These are phyloP conservation scores for Himalopsyche kuldschensis DNA, from an alignment of 2,888 invertebrate species.

Conservation along the genomic window DNA sequence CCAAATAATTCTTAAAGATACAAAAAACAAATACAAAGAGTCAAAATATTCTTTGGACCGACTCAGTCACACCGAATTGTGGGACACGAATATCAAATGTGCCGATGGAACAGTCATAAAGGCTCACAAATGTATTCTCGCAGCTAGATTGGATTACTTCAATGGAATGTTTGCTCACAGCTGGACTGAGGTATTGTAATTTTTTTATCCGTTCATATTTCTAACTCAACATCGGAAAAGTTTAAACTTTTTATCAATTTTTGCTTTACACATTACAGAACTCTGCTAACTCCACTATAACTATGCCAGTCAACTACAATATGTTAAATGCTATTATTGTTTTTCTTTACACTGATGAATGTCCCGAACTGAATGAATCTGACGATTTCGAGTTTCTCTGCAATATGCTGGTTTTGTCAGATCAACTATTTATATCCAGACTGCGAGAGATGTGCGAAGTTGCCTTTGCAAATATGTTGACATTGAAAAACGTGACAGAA, in stretches of 20 bases:
- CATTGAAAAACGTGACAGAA: slow-evolving; percentile 75
- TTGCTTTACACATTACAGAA: slow-evolving; percentile 57
- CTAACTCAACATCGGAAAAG: background rate
- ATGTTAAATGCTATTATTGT: slow-evolving; percentile 70
- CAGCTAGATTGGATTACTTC: slow-evolving; percentile 83
- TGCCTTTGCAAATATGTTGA: slow-evolving; percentile 65
- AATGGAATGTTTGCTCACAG: slow-evolving; percentile 78
- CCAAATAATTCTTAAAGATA: slow-evolving; percentile 48
- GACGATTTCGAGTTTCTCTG: slow-evolving; percentile 72
- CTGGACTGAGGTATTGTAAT: slow-evolving; percentile 69
- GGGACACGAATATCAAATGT: slow-evolving; percentile 64
- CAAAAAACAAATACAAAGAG: slow-evolving; percentile 17
- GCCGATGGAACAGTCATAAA: slow-evolving; percentile 55
- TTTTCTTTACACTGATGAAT: slow-evolving; percentile 74
- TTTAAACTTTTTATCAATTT: background rate
- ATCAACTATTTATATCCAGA: slow-evolving; percentile 74
- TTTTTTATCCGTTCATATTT: background rate
- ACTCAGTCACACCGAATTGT: slow-evolving; percentile 55
- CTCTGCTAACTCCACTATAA: slow-evolving; percentile 55
- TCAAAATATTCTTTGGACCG: slow-evolving; percentile 48
- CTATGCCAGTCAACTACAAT: slow-evolving; percentile 63
- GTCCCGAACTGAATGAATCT: slow-evolving; percentile 60
- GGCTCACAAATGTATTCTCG: slow-evolving; percentile 82
- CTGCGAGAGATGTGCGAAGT: slow-evolving; percentile 74
- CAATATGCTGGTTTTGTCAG: slow-evolving; percentile 75